Evolutionary conservation across 2,888 invertebrate genomes (phyloP).

Genomic region (Polylopha cassiicola): DNA sequence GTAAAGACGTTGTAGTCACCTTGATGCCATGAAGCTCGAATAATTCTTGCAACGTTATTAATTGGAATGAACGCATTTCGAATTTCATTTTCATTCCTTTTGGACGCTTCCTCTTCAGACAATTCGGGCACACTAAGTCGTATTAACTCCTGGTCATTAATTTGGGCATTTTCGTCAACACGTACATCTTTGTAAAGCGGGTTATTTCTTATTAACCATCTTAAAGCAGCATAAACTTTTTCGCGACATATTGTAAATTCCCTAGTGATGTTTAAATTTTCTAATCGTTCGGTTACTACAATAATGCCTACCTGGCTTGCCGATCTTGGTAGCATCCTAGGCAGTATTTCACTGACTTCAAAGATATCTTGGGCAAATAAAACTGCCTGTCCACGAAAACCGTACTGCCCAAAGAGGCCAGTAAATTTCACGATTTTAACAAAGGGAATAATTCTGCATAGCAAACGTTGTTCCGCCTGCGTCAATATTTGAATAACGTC

Average conservation of each 20-base stretch:
- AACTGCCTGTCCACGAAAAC: constrained; percentile 28
- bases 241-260: constrained; percentile 13
- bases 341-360: constrained; percentile 18
- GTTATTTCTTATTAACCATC: constrained; percentile 15
- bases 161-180: not conserved
- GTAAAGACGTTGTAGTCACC: constrained; percentile 10
- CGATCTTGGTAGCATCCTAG: constrained; percentile 22
- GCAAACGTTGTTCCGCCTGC: constrained; percentile 26
- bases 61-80: constrained; percentile 19
- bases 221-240: constrained; percentile 13
- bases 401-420: constrained; percentile 26
- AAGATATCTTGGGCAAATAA: constrained; percentile 26
- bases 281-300: constrained; percentile 21
- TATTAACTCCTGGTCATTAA: constrained; percentile 21
- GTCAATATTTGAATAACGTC: constrained; percentile 24
- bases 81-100: constrained; percentile 15
- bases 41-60: constrained; percentile 10
- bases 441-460: constrained; percentile 28
- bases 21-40: no score
- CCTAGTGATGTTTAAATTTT: constrained; percentile 20
- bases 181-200: constrained; percentile 19
- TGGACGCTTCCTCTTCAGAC: constrained; percentile 15
- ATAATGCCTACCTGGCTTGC: constrained; percentile 18
- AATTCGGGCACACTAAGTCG: no score
- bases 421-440: constrained; percentile 25